Base-by-base conservation (phyloP, 1,140 invertebrate species). In the Sycophila sp. region DNA sequence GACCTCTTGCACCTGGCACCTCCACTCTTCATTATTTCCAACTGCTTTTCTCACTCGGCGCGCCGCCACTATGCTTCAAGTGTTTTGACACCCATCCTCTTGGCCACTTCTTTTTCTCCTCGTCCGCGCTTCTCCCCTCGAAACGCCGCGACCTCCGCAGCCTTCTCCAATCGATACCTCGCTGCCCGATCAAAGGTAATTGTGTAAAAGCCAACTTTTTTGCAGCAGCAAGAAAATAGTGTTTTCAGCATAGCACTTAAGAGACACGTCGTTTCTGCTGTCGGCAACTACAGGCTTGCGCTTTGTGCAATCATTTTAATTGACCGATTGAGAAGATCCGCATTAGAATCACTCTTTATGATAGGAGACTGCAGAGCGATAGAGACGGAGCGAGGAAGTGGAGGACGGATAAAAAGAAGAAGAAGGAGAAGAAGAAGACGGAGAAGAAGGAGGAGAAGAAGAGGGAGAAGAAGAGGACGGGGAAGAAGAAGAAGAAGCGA, bases 1-100 rank as follows among this genome's bases (percentile, higher is more conserved):
- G 32, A n/a, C 62, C 72, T 28, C 64, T 40, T 69, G 75, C 80
- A 82, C 77, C 78, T 80, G 81, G 81, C 77, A 81, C 72, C 34
- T 65, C 60, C 70, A 76, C 69, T 75, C 74, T n/a, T 78, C 79
- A 82, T 82, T 80, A 80, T 81, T 78, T 76, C 34, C 38, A 22
- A 34, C 59, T 56, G 59, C 49, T 70, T 70, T 63, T 19, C 59
- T 36, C 55, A 60, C 42, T 45, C n/a, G n/a, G n/a, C n/a, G n/a
- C n/a, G n/a, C n/a, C n/a, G n/a, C n/a, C 19, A 22, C 19, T 40
- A 15, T 6, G 15, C 32, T 10, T 47, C 59, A 36, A 64, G 45
- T 64, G 32, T 47, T 64, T 36, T 64, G 62, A 64, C 62, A 51
- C 59, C 10, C 22, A 36, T 36, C 32, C 32, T 56, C 28, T 36